Conservation (phyloP, 2,888 invertebrate species). For the Drosophila kanekoi region DNA sequence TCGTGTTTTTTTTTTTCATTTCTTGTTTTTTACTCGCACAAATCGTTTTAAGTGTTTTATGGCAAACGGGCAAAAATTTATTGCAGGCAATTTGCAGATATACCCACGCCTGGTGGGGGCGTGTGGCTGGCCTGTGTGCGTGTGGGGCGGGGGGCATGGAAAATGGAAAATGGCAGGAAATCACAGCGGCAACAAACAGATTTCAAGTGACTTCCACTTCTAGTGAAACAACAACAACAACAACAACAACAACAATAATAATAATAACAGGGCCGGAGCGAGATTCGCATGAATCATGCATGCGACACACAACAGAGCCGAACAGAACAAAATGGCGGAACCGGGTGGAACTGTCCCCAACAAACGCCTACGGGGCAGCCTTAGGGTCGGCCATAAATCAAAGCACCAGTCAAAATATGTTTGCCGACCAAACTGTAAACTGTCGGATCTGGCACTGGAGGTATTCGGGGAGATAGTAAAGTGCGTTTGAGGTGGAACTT, state of each 20-base stretch:
- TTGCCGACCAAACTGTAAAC: constrained; percentile 51
- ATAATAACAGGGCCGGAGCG: constrained; percentile 17
- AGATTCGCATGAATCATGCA: constrained; percentile 73
- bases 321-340: constrained; percentile 58
- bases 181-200: constrained; percentile 63
- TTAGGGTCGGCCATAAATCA: constrained; percentile 62
- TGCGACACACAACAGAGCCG: constrained; percentile 64
- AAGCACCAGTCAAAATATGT: constrained; percentile 73
- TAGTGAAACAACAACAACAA: constrained; percentile 19
- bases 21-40: constrained; percentile 41
- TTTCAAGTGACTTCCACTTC: constrained; percentile 70
- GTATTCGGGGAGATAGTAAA: background rate
- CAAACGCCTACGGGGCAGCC: constrained; percentile 13
- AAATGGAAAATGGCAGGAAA: constrained; percentile 41
- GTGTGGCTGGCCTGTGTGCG: background rate
- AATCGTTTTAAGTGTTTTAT: constrained; percentile 79
- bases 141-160: background rate
- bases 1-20: background rate
- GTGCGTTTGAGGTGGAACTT: background rate
- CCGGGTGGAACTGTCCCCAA: background rate
- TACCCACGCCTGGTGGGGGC: constrained; percentile 24
- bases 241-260: constrained; percentile 17
- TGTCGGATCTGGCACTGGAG: constrained; percentile 2
- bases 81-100: constrained; percentile 76
- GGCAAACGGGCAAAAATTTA: constrained; percentile 74